phyloP scores from a whole-genome alignment of 2,113 vertebrate species.

The Catharus fuscescens region DNA sequence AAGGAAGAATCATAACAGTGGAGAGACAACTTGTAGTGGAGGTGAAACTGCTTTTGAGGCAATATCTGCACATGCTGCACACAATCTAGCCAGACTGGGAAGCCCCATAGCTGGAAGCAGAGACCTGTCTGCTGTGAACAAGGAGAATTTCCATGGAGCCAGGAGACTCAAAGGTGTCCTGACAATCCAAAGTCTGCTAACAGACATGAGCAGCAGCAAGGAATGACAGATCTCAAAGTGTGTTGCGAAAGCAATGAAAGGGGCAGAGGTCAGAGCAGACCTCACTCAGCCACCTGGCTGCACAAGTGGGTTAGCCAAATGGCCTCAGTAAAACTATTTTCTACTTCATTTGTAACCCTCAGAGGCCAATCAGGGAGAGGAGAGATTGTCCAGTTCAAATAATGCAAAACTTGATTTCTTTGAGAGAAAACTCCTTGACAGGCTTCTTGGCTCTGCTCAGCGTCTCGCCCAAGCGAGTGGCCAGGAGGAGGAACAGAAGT shows the following conservation, averaged over 20 bases:
- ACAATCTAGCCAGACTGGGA: not conserved
- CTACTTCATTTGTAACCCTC: slow-evolving; percentile 50
- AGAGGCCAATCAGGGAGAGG: slow-evolving; percentile 27
- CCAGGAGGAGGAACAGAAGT: not conserved
- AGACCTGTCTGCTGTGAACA: not conserved
- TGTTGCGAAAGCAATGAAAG: slow-evolving; percentile 49
- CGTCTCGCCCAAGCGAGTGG: not conserved
- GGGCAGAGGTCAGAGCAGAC: slow-evolving; percentile 45
- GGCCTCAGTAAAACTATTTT: slow-evolving; percentile 59
- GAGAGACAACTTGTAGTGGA: not conserved
- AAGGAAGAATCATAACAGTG: not conserved
- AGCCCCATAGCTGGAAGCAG: not conserved
- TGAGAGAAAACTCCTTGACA: slow-evolving; percentile 45
- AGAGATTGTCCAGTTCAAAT: slow-evolving; percentile 58
- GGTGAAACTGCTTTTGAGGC: not conserved
- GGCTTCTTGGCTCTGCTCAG: slow-evolving; percentile 53
- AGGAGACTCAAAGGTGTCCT: slow-evolving; percentile 3
- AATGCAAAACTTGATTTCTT: slow-evolving; percentile 48
- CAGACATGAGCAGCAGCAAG: not conserved
- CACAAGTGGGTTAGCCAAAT: slow-evolving; percentile 47
- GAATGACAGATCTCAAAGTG: slow-evolving; percentile 20
- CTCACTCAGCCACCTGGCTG: slow-evolving; percentile 57
- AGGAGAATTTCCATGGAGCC: not conserved
- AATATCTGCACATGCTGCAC: not conserved
- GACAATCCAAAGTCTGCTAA: slow-evolving; percentile 14